Evolutionary conservation across 2,888 invertebrate species (phyloP), one percentile per base, ranked within the genome.

Genomic region (Fragum fragum): DNA sequence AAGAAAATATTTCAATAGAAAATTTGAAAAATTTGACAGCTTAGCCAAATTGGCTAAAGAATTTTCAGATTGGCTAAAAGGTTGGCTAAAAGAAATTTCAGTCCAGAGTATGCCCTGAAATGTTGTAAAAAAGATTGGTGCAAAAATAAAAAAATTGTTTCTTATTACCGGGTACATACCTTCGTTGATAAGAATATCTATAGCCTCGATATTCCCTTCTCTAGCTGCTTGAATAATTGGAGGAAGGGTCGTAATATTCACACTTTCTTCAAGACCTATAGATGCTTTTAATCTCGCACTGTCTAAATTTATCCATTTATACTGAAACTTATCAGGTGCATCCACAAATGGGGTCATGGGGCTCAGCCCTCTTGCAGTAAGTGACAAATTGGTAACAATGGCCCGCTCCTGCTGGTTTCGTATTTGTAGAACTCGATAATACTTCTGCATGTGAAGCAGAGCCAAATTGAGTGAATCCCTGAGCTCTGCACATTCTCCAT

Each of bases 311-410:
- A 93, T 87, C 94, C 93, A 93, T 86, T 89, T 88, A 92, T 92
- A 93, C 74, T 92, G 92, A 85, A 93, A 93, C 73, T 93, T 93
- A 77, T 93, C 93, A 14, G 93, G 93, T 11, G 93, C 91, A 79
- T 94, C 94, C 32, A 92, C 91, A 90, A 94, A 94, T 14, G 94
- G 94, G 3, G 94, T 94, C 93, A 94, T 93, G 18, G 94, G 94
- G 86, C 94, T 94, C 36, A 94, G 86, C 3, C 94, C 94, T 36
- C 94, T 87, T 32, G 93, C 90, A 18, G 93, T 92, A 36, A 92
- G 83, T 29, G 91, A 87, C 26, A 93, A 83, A 1, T 90, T 80
- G n/a, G 81, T 80, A 26, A 89, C 89, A 29, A 87, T 78, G 84
- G 87, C 89, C 85, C 91, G 91, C 74, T 92, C 92, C 52, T 91